These are phyloP conservation scores for Adela reaumurella DNA, from an alignment of 2,888 invertebrate species.

Conservation along the genomic window DNA sequence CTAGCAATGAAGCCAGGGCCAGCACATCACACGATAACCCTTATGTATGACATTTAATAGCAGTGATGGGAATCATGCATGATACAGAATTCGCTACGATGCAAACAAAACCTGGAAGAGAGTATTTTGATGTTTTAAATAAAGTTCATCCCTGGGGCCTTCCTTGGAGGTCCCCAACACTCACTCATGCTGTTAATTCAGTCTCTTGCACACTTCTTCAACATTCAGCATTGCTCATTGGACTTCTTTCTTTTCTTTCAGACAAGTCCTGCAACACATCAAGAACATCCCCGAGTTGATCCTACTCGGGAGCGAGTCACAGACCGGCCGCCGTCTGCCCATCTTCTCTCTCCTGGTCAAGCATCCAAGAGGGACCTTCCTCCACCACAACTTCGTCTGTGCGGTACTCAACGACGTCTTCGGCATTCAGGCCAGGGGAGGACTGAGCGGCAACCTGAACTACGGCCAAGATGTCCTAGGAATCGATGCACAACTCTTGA, in stretches of 20 bases:
- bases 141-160: too few species aligned
- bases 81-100: too few species aligned
- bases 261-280: conserved; percentile 76
- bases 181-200: too few species aligned
- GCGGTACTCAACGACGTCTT: conserved; percentile 87
- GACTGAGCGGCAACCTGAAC: conserved; percentile 76
- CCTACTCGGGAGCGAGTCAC: conserved; percentile 68
- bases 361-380: conserved; percentile 75
- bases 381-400: conserved; percentile 86
- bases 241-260: conserved; percentile 27
- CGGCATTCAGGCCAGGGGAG: conserved; percentile 82
- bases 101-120: too few species aligned
- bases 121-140: too few species aligned
- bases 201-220: too few species aligned
- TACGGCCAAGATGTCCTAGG: conserved; percentile 84
- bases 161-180: too few species aligned
- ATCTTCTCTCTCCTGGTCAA: conserved; percentile 84
- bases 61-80: too few species aligned
- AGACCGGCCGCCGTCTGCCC: conserved; percentile 67
- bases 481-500: conserved; percentile 72
- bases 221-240: too few species aligned
- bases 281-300: conserved; percentile 76
- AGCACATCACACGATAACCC: too few species aligned
- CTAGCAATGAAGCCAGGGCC: too few species aligned
- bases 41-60: too few species aligned